Conservation (phyloP, 2,113 vertebrate species). For the Phasianus colchicus region DNA sequence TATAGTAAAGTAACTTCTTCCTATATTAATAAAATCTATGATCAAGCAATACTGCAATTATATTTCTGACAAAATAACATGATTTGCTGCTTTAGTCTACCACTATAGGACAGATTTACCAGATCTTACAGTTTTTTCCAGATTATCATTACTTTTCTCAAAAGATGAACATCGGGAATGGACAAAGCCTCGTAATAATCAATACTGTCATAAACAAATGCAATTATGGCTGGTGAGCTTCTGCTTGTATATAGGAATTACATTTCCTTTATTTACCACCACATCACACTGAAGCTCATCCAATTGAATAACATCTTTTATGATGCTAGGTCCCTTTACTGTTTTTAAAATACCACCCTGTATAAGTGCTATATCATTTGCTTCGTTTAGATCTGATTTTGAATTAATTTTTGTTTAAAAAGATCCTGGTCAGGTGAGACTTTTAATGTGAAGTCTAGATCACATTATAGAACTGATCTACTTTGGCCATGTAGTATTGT, state of each 20-base stretch:
- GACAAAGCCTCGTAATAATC: accelerated
- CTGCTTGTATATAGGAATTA: neutral
- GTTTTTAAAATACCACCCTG: neutral
- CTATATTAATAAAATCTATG: neutral
- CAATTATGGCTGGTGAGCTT: neutral
- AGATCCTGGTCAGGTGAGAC: neutral
- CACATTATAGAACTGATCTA: neutral
- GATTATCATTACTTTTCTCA: neutral
- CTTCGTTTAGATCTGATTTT: neutral
- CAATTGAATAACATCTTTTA: neutral
- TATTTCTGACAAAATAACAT: neutral
- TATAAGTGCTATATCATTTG: neutral
- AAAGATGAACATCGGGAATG: neutral
- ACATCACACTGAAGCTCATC: neutral
- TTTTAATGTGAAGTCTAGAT: neutral
- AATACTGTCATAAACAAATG: neutral
- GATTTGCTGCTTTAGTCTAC: neutral
- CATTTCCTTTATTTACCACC: neutral
- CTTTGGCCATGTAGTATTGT: neutral
- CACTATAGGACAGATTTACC: neutral
- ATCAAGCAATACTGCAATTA: neutral
- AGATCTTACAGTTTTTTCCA: neutral
- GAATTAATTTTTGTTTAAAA: neutral
- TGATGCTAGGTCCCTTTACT: neutral
- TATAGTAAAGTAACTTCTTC: neutral